Conservation (phyloP, 2,113 vertebrate species). For the Elanus axillaris region DNA sequence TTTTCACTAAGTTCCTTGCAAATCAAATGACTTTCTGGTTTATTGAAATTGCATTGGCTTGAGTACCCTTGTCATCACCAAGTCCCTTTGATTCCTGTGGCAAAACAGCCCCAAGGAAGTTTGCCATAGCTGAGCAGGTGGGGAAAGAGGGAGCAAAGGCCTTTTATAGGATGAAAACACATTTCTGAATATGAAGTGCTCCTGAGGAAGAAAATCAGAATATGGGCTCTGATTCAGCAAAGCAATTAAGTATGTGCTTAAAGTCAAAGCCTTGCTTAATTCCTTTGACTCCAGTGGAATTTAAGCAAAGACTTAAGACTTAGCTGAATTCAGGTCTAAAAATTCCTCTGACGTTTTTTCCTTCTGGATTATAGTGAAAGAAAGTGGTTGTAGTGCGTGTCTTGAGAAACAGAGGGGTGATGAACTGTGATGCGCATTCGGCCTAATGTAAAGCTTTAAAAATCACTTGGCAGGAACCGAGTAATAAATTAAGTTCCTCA, state of each 20-base stretch:
- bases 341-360: constrained; percentile 7
- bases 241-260: constrained; percentile 35
- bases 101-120: background rate
- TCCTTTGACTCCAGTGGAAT: constrained; percentile 55
- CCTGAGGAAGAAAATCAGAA: background rate
- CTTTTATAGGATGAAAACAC: background rate
- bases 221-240: constrained; percentile 46
- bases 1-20: background rate
- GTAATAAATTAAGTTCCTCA: constrained; percentile 26
- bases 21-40: background rate
- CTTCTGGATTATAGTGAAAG: background rate
- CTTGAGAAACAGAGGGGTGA: background rate
- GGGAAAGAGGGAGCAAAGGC: background rate
- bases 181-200: background rate
- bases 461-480: constrained; percentile 31
- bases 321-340: constrained; percentile 44
- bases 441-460: background rate
- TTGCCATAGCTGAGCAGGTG: background rate
- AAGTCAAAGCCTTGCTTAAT: constrained; percentile 54
- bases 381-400: background rate
- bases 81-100: background rate
- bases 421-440: background rate
- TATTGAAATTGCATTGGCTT: background rate
- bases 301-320: constrained; percentile 18
- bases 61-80: background rate